Evolutionary conservation across 2,888 invertebrate species (phyloP), one percentile per base, ranked within the genome.

Genomic region (Pseudococcus longispinus): DNA sequence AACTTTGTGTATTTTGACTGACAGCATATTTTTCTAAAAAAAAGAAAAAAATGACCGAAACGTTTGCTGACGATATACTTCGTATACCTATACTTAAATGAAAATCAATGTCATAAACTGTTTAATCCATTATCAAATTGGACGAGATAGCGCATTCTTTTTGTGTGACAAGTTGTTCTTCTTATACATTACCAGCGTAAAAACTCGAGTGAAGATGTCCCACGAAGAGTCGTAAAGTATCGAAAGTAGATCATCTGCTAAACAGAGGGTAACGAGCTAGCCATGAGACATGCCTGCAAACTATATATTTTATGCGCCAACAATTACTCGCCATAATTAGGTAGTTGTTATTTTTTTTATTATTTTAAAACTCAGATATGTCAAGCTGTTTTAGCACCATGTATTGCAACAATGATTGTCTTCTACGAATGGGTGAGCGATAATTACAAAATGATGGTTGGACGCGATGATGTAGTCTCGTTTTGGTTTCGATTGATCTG

Each of bases 171-270:
- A 80, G 77, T 80, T 80, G 37, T 80, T 80, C 42, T 80, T 29
- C 37, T 37, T 37, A 37, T 37, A 70, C 29, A 80, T 80, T 37
- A 80, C 6, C 77, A 42, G 37, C 42, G 42, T 80, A 80, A 80
- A 74, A 42, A 80, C 77, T 20, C 42, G 18, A 80, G 42, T 20
- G 77, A 29, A 80, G 42, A 80, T 80, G 77, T 80, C 77, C 77
- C 77, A 80, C 23, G 77, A 80, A 80, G 77, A 80, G 77, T 42
- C 18, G n/a, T 42, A 42, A 80, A 80, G 42, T 29, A 80, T 80
- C 77, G 77, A 80, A 80, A 80, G 77, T 80, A 80, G 77, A 80
- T 42, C 77, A 80, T 80, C 77, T 80, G 77, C 77, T 80, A 80
- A 80, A 80, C 77, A 80, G 77, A 80, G 77, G 77, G 77, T 80